phyloP scores from a whole-genome alignment of 1,140 invertebrate genomes.

The Oryctes rhinoceros region DNA sequence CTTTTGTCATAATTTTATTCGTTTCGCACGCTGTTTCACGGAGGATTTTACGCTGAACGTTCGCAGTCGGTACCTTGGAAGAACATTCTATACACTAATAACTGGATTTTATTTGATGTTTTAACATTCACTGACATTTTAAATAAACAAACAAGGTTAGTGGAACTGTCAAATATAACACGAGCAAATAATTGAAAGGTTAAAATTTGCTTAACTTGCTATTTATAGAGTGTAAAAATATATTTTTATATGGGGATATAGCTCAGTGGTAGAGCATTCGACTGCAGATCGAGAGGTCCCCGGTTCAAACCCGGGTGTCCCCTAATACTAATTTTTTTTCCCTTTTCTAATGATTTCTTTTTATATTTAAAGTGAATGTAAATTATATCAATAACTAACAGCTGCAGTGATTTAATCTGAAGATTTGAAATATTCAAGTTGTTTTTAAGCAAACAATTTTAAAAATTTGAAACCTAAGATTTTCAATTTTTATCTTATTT shows the following conservation, averaged over 20 bases:
- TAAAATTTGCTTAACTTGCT: background rate
- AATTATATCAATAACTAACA: too few relatives aligned
- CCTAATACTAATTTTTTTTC: slow-evolving; percentile 65
- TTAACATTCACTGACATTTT: slow-evolving; percentile 38
- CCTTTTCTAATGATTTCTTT: background rate
- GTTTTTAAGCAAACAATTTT: too few relatives aligned
- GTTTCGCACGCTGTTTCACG: background rate
- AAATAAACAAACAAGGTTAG: slow-evolving; percentile 42
- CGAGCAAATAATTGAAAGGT: background rate
- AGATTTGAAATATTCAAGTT: too few relatives aligned
- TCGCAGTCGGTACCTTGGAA: background rate
- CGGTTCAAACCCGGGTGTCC: slow-evolving; percentile 94
- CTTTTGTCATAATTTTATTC: slow-evolving; percentile 39
- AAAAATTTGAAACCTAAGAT: too few relatives aligned
- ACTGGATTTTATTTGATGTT: slow-evolving; percentile 21
- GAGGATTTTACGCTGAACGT: background rate
- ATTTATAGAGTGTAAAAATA: slow-evolving; percentile 6
- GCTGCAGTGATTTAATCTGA: too few relatives aligned
- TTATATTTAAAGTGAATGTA: background rate
- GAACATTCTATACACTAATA: slow-evolving; percentile 3
- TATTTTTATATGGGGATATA: slow-evolving; percentile 72
- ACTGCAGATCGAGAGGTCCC: slow-evolving; percentile 94
- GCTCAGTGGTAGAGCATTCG: slow-evolving; percentile 92
- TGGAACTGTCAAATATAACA: slow-evolving; percentile 29
- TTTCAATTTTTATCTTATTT: too few relatives aligned